These are phyloP conservation scores for Lasioglossum baleicum DNA, from an alignment of 1,140 invertebrate genomes.

Conservation along the genomic window DNA sequence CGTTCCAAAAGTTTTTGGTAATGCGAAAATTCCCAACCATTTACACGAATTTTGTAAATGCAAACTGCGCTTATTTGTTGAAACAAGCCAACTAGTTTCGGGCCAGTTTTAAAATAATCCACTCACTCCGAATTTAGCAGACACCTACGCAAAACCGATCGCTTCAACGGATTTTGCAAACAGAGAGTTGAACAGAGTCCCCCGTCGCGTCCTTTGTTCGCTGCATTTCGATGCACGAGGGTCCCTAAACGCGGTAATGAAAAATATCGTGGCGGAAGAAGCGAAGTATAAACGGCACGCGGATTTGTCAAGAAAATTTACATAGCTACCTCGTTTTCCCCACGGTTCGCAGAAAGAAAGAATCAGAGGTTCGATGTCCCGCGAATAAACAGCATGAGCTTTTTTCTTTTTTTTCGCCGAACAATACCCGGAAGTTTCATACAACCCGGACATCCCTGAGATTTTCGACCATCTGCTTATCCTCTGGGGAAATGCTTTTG, in stretches of 20 bases:
- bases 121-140: not conserved
- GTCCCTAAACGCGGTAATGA: not conserved
- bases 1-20: no score
- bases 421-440: slow-evolving; percentile 12
- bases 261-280: not conserved
- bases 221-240: not conserved
- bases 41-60: no score
- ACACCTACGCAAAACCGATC: no score
- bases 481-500: slow-evolving; percentile 33
- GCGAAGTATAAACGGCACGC: slow-evolving; percentile 11
- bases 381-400: not conserved
- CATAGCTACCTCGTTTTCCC: no score
- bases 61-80: no score
- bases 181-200: not conserved
- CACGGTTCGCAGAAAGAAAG: not conserved
- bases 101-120: no score
- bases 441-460: not conserved
- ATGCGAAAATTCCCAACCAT: no score
- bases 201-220: no score
- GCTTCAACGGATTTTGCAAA: not conserved
- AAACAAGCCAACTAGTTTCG: no score
- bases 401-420: not conserved
- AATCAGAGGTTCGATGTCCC: not conserved
- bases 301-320: slow-evolving; percentile 28
- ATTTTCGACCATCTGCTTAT: slow-evolving; percentile 20